Percentiles rank a stretch among this genome's conserved stretches.
These are phyloP conservation scores for Buphagus erythrorhynchus DNA, from an alignment of 2,797 vertebrate species.

Conservation along the genomic window DNA sequence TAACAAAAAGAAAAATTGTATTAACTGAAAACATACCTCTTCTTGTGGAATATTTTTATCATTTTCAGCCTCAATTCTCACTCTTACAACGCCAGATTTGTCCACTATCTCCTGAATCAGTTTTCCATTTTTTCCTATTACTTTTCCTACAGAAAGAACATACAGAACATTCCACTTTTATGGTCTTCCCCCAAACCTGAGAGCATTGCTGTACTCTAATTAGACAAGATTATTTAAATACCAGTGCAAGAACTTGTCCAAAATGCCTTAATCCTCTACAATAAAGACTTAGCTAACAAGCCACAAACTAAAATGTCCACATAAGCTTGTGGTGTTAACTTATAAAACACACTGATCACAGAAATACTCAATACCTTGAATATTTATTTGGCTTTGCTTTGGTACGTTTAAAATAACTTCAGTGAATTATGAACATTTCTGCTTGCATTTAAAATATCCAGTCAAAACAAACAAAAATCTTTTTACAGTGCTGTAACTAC, in stretches of 20 bases:
- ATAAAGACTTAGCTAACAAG: neutral
- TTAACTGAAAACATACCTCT: slow-evolving; percentile 83
- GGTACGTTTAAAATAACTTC: neutral
- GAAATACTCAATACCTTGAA: neutral
- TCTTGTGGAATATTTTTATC: slow-evolving; percentile 92
- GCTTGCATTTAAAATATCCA: neutral
- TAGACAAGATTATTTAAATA: neutral
- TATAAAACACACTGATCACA: neutral
- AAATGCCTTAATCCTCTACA: neutral
- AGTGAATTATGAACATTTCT: neutral
- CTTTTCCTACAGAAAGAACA: slow-evolving; percentile 86
- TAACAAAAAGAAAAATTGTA: neutral
- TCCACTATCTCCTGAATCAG: slow-evolving; percentile 99
- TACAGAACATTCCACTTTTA: slow-evolving; percentile 17
- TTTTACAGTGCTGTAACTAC: neutral
- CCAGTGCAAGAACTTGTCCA: neutral
- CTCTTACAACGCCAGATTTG: slow-evolving; percentile 97
- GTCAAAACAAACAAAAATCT: neutral
- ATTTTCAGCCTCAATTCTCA: slow-evolving; percentile 96
- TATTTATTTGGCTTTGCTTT: neutral
- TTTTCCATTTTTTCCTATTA: slow-evolving; percentile 98
- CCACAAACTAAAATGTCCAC: neutral
- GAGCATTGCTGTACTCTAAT: neutral
- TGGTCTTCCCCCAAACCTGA: neutral
- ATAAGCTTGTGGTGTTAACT: neutral